These are phyloP conservation scores for Gadus chalcogrammus DNA, from an alignment of 2,113 vertebrate genomes.

Conservation along the genomic window DNA sequence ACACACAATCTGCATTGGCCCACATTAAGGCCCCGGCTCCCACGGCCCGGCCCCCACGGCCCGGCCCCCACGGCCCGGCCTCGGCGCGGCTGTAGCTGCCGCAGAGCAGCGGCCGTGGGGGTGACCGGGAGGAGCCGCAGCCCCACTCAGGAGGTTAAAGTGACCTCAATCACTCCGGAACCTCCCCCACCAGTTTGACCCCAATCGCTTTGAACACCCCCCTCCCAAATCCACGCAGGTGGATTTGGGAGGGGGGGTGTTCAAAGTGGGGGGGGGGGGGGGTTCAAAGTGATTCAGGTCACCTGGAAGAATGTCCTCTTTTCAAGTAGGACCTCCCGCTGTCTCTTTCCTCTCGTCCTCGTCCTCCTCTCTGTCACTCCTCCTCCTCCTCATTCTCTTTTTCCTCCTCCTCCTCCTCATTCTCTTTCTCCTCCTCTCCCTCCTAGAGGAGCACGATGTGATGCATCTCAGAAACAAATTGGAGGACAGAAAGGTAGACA, in stretches of 20 bases:
- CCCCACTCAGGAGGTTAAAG: background rate
- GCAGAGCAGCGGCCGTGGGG: slow-evolving; percentile 29
- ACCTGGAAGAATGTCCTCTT: background rate
- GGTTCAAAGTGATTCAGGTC: slow-evolving; percentile 10
- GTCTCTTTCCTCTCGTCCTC: background rate
- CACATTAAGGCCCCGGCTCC: slow-evolving; percentile 51
- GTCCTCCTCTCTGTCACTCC: background rate
- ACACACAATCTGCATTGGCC: slow-evolving; percentile 54
- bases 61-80: no score
- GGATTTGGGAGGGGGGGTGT: slow-evolving; percentile 29
- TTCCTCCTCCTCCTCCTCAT: background rate
- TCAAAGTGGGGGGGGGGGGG: no score
- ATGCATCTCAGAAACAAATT: no score
- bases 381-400: background rate
- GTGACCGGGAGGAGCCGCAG: background rate
- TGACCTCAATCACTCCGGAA: no score
- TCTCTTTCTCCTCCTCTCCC: background rate
- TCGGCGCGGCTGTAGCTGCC: slow-evolving; percentile 48
- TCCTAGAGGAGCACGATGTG: background rate
- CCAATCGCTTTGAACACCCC: no score
- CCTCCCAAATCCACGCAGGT: no score
- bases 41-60: slow-evolving; percentile 37
- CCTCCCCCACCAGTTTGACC: no score
- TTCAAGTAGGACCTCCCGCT: background rate
- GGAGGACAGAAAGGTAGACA: no score